These are phyloP conservation scores for Proteles cristata DNA, from an alignment of 2,113 vertebrate genomes.

Conservation along the genomic window DNA sequence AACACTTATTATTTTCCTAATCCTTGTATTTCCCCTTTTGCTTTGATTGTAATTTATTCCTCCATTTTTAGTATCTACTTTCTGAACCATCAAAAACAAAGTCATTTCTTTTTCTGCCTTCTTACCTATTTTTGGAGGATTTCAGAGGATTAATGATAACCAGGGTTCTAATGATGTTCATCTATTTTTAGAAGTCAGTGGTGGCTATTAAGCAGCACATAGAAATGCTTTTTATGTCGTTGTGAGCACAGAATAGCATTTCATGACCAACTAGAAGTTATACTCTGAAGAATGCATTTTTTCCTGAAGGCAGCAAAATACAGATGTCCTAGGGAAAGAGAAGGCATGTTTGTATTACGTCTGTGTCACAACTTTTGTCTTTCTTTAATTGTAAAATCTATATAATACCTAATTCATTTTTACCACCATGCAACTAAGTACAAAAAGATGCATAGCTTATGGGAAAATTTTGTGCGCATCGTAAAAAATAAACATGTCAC, in stretches of 20 bases:
- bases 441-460: background rate
- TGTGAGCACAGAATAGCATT: background rate
- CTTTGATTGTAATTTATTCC: constrained; percentile 25
- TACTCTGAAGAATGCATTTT: background rate
- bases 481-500: background rate
- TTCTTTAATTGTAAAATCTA: constrained; percentile 29
- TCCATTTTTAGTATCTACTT: background rate
- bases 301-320: background rate
- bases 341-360: background rate
- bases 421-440: background rate
- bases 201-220: background rate
- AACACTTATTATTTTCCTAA: background rate
- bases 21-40: constrained; percentile 5
- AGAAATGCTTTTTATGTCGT: background rate
- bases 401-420: background rate
- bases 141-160: constrained; percentile 56
- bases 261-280: constrained; percentile 11
- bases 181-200: constrained; percentile 30
- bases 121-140: constrained; percentile 4
- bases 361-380: background rate
- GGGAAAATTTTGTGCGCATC: background rate
- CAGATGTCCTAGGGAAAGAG: background rate
- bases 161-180: background rate
- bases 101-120: background rate
- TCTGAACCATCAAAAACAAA: constrained; percentile 20